Evolutionary conservation across 2,888 invertebrate genomes (phyloP).

Genomic region (Octodonta nipae): DNA sequence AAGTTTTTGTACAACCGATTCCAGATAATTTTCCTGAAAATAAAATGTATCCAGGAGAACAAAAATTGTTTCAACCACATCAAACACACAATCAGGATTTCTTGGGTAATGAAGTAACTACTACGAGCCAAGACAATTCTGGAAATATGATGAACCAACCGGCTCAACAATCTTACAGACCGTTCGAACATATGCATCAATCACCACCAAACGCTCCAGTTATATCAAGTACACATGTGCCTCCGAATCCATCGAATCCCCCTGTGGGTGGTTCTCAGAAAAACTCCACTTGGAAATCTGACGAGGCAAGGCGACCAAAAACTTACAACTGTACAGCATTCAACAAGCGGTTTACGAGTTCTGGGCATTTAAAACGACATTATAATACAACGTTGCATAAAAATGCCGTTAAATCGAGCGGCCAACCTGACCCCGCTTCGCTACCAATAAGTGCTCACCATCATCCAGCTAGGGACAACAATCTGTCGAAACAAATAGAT

Average conservation of each 20-base stretch:
- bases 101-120: conserved; percentile 33
- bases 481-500: conserved; percentile 36
- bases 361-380: conserved; percentile 80
- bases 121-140: conserved; percentile 43
- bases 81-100: conserved; percentile 43
- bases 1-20: no score
- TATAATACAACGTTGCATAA: conserved; percentile 86
- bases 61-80: conserved; percentile 42
- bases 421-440: conserved; percentile 74
- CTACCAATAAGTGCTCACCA: conserved; percentile 73
- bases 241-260: conserved; percentile 39
- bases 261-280: conserved; percentile 48
- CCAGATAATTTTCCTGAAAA: conserved; percentile 17
- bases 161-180: conserved; percentile 39
- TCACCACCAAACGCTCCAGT: conserved; percentile 37
- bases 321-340: conserved; percentile 86
- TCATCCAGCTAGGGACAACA: conserved; percentile 59
- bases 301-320: conserved; percentile 79
- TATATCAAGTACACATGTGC: conserved; percentile 52
- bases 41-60: conserved; percentile 18
- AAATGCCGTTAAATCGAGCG: conserved; percentile 77
- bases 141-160: no score
- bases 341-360: conserved; percentile 90
- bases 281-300: conserved; percentile 75
- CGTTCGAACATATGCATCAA: conserved; percentile 45